Conservation (phyloP, 1,140 invertebrate species). For the Rhagoletis pomonella region DNA sequence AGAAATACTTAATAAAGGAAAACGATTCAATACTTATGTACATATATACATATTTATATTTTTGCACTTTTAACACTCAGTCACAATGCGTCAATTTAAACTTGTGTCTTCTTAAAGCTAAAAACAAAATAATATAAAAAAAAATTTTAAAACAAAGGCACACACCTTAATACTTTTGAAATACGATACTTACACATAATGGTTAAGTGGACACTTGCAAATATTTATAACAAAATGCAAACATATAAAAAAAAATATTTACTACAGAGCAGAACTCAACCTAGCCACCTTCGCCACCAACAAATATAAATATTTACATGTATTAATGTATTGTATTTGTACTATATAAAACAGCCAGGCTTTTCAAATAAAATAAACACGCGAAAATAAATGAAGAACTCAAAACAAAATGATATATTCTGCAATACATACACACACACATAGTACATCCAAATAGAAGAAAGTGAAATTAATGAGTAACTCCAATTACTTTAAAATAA, state of each 20-base stretch:
- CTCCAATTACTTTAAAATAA: constrained; percentile 26
- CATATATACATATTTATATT: constrained; percentile 3
- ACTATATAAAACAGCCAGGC: background rate
- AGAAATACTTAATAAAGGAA: no score
- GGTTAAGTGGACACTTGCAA: background rate
- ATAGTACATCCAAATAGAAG: background rate
- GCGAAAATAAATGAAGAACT: background rate
- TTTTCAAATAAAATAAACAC: background rate
- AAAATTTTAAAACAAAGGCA: background rate
- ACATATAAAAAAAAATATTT: background rate
- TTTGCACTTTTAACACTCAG: constrained; percentile 3
- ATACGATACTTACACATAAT: background rate
- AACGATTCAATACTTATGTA: no score
- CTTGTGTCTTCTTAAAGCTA: constrained; percentile 47
- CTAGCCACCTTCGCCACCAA: constrained; percentile 44
- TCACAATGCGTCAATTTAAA: constrained; percentile 47
- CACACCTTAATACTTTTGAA: background rate
- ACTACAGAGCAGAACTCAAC: constrained; percentile 29
- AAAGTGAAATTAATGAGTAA: constrained; percentile 28
- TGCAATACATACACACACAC: background rate
- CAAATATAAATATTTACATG: constrained; percentile 8
- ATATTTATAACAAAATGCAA: background rate
- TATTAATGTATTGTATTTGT: constrained; percentile 32
- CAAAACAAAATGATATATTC: background rate
- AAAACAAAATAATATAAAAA: background rate